These are phyloP conservation scores for Onychomys torridus DNA, from an alignment of 2,797 vertebrate genomes.

Conservation along the genomic window DNA sequence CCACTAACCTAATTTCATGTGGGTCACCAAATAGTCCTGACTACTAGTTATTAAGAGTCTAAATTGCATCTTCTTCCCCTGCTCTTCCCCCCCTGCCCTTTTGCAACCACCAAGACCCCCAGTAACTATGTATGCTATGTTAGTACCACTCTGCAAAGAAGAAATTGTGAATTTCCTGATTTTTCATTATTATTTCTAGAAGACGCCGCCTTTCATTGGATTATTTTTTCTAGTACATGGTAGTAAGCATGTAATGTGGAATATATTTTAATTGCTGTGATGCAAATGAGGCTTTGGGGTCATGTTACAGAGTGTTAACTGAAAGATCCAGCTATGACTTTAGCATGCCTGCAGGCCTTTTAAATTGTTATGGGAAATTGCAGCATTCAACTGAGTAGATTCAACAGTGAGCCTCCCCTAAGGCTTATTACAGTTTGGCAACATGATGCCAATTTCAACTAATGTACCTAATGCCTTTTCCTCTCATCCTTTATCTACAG, in stretches of 20 bases:
- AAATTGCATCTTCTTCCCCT: neutral
- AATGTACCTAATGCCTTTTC: constrained; percentile 57
- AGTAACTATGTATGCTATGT: no score
- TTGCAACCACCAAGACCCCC: neutral
- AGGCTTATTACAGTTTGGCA: constrained; percentile 82
- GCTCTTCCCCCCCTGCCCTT: rapidly evolving
- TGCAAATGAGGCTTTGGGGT: constrained; percentile 85
- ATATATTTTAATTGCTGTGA: constrained; percentile 86
- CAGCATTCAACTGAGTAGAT: constrained; percentile 83
- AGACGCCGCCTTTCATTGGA: neutral
- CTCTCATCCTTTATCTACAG: constrained; percentile 39
- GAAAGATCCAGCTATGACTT: constrained; percentile 83
- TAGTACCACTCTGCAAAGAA: neutral
- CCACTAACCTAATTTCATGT: constrained; percentile 48
- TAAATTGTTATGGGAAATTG: constrained; percentile 85
- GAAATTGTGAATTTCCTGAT: neutral
- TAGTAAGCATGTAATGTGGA: constrained; percentile 70
- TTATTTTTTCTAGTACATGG: constrained; percentile 28
- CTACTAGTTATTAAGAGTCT: neutral
- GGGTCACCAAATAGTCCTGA: constrained; percentile 13
- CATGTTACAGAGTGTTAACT: constrained; percentile 83
- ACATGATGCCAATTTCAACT: constrained; percentile 79
- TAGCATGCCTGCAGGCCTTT: constrained; percentile 84
- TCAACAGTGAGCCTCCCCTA: constrained; percentile 78
- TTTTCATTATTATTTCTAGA: neutral